Base-by-base conservation (phyloP, 2,113 vertebrate species). In the Lanius collurio region DNA sequence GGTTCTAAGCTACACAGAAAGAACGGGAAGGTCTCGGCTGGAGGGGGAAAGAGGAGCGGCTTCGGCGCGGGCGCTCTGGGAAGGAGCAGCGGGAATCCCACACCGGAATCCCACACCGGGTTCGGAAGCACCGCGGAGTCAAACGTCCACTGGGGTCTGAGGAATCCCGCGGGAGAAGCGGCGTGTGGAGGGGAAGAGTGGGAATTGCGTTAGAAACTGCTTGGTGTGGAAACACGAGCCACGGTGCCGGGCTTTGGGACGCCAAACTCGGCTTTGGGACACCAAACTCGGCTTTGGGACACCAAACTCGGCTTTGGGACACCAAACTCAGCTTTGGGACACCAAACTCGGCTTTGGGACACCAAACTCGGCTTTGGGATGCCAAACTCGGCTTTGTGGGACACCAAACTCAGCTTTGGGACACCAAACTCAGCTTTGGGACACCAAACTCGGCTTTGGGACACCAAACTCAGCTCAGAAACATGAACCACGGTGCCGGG, bases 1-100 rank as follows among this genome's bases (percentile, higher is more conserved):
- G 93, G 77, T 71, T 83, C 94, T 86, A n/a, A 80, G 93, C 93
- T 91, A 10, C 31, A 39, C 63, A 26, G 12, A 84, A 85, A 83
- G 93, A 55, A 28, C 8, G 78, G 92, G 88, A 69, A 35, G 81
- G 70, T 41, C 91, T 87, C 74, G 81, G 75, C 84, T 39, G 5
- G 11, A 30, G 49, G 4, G 62, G 22, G 41, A 71, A n/a, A 31
- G 35, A 56, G 60, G 60, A 73, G 19, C 10, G 18, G 91, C 35
- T 68, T 13, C 5, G 22, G 50, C 9, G n/a, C 22, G n/a, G 75
- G 26, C 10, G 77, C 47, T n/a, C 17, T 7, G 70, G 93, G 65
- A 42, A 64, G 76, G 56, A 95, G 83, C 26, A 68, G 42, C 21
- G 23, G 60, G 44, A 78, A 90, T 31, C 52, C 20, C 13, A 0